These are phyloP conservation scores for Neolamprologus modestus DNA, from an alignment of 2,113 vertebrate genomes.

Conservation along the genomic window DNA sequence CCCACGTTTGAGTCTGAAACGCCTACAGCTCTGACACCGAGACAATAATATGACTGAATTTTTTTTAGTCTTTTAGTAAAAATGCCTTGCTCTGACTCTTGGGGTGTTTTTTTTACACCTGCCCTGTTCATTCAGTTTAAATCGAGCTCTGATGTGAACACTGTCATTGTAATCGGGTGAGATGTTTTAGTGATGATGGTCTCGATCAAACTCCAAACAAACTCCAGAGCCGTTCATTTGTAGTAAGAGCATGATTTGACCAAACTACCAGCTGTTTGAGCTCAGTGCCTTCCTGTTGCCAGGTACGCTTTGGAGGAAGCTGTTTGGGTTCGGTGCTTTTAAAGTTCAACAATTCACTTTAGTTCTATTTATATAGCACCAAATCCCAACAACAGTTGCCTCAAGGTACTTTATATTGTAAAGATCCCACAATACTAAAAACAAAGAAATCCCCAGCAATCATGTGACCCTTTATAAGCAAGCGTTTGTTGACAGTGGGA, in stretches of 20 bases:
- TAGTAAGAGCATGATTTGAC: neutral
- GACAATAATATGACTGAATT: neutral
- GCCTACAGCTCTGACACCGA: rapidly evolving
- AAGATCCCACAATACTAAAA: neutral
- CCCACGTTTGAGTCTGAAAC: neutral
- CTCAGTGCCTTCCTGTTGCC: neutral
- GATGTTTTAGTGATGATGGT: neutral
- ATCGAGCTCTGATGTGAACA: neutral
- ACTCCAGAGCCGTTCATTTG: neutral
- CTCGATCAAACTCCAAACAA: neutral
- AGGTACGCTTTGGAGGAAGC: neutral
- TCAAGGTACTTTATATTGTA: neutral
- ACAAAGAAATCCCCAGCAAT: neutral
- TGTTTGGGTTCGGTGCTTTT: neutral
- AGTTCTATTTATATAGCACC: neutral
- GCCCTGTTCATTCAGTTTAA: neutral
- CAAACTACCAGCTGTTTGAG: neutral
- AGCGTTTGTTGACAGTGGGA: neutral
- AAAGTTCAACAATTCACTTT: neutral
- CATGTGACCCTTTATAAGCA: neutral
- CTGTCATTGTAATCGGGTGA: neutral
- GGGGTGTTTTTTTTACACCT: neutral
- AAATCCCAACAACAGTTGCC: neutral
- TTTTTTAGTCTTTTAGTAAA: rapidly evolving
- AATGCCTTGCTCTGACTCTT: rapidly evolving